These are phyloP conservation scores for Anarrhichthys ocellatus DNA, from an alignment of 2,113 vertebrate genomes.

Conservation along the genomic window DNA sequence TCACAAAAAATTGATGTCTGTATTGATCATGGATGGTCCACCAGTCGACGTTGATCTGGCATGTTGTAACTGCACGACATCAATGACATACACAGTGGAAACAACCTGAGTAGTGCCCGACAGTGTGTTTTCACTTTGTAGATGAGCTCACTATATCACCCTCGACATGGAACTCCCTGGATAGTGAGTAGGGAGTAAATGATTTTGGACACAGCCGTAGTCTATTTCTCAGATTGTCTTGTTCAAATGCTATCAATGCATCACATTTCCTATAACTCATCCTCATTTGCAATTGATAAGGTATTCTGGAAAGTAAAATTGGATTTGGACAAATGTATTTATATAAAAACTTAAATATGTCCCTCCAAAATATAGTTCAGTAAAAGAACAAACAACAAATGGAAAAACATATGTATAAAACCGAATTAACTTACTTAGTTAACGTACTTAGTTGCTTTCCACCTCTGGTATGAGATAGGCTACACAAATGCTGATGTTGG, in stretches of 20 bases:
- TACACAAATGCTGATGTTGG: not conserved
- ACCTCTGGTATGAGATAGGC: conserved; percentile 34
- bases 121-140: too few relatives aligned
- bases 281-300: not conserved
- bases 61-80: too few relatives aligned
- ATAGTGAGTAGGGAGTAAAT: not conserved
- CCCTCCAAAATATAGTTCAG: not conserved
- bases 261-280: not conserved
- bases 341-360: not conserved
- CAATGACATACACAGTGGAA: not conserved
- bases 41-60: too few relatives aligned
- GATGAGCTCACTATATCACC: not conserved
- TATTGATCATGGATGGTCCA: not conserved
- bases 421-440: not conserved
- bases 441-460: conserved; percentile 24
- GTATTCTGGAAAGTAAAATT: not conserved
- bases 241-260: not conserved
- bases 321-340: not conserved
- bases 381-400: not conserved
- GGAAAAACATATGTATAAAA: not conserved
- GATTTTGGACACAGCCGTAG: not conserved
- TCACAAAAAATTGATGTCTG: not conserved
- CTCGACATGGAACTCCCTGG: not conserved
- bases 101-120: not conserved
- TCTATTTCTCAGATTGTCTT: not conserved